These are phyloP conservation scores for Tretioscincus oriximinensis DNA, from an alignment of 2,113 vertebrate species.

Conservation along the genomic window DNA sequence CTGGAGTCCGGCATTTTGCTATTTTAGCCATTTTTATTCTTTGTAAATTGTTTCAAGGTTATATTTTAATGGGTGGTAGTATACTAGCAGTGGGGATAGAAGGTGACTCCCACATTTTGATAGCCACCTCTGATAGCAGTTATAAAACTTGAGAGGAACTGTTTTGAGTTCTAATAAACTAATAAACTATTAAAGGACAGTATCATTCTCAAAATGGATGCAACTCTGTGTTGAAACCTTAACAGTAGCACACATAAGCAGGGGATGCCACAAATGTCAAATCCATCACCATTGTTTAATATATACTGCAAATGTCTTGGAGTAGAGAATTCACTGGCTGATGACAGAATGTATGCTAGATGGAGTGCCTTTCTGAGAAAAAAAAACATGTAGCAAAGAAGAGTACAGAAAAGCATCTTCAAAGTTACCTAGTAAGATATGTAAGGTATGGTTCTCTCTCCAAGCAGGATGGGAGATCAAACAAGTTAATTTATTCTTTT, in stretches of 20 bases:
- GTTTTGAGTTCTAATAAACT: no score
- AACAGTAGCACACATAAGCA: background rate
- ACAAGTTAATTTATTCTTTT: background rate
- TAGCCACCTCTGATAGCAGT: no score
- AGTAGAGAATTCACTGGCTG: background rate
- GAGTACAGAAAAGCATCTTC: background rate
- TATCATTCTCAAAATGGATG: background rate
- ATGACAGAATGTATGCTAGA: background rate
- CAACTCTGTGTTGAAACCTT: background rate
- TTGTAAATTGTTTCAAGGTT: no score
- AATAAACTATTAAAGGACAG: no score
- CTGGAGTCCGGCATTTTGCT: no score
- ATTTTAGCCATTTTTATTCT: no score
- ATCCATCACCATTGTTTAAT: background rate
- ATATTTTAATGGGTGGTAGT: no score
- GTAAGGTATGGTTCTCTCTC: background rate
- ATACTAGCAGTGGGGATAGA: no score
- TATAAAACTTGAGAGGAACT: background rate
- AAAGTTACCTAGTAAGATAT: background rate
- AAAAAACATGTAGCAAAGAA: rapidly evolving
- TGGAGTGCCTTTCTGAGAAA: background rate
- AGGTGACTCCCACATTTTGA: no score
- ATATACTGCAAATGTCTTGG: background rate
- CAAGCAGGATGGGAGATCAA: slow-evolving; percentile 20
- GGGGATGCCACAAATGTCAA: background rate